Evolutionary conservation across 2,113 vertebrate genomes (phyloP), one percentile per base, ranked within the genome.

Genomic region (Bucco capensis): DNA sequence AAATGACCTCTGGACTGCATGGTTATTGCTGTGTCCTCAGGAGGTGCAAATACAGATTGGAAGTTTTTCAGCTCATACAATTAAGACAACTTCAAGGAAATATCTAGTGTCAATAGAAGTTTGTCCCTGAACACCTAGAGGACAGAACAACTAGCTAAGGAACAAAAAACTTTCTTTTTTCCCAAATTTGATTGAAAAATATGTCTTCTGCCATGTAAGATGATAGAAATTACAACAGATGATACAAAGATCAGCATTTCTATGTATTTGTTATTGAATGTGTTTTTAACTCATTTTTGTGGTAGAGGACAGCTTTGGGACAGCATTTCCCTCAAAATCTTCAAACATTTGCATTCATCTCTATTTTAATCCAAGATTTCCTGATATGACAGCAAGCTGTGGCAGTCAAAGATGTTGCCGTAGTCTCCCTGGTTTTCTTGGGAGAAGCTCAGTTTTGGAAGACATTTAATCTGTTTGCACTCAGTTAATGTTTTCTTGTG

Each of bases 1-100:
- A 94, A 66, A 35, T 83, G 94, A 92, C 94, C 96, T 96, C 96
- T 96, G 91, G 57, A 95, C 94, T 66, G 14, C 3, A 4, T 24
- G 28, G 40, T 47, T 74, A 73, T 49, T 91, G 57, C 80, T 82
- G 24, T 60, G 54, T 61, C 42, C 70, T 40, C 78, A 19, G 54
- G 38, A 70, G n/a, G 83, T 62, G 35, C 54, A 77, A 86, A 93
- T 93, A 66, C 6, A 85, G 50, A 87, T 31, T n/a, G 49, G 50
- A 22, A 35, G 14, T 2, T 75, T 87, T 69, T 56, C n/a, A 47
- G 5, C 24, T 47, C 3, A 1, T 44, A 16, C 44, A 65, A 81
- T 66, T 53, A 60, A 83, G 22, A 50, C 33, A 85, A 42, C 51
- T 61, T 10, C 56, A 71, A 67, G 60, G 50, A 88, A 86, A 54